These are phyloP conservation scores for Megaceryle alcyon DNA, from an alignment of 2,797 vertebrate genomes.

Conservation along the genomic window DNA sequence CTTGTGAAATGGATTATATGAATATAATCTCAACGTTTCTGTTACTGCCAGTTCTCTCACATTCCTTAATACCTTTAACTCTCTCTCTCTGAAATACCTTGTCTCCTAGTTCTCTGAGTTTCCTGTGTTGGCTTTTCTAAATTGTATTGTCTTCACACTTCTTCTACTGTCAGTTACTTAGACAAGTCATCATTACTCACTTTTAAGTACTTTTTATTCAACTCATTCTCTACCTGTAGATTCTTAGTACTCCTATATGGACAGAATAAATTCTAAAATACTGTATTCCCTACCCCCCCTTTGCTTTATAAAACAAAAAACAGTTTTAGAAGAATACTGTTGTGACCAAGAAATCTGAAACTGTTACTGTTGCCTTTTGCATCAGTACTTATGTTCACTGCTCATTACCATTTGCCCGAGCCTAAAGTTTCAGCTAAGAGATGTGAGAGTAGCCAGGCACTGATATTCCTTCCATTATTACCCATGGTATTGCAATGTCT, in stretches of 20 bases:
- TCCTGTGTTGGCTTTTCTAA: background rate
- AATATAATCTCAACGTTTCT: background rate
- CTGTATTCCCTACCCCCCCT: background rate
- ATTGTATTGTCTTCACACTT: background rate
- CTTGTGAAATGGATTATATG: background rate
- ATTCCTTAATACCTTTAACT: background rate
- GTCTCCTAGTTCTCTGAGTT: background rate
- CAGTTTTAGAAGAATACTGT: background rate
- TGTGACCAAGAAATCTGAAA: background rate
- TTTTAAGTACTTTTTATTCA: background rate
- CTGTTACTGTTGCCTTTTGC: background rate
- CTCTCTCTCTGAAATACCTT: background rate
- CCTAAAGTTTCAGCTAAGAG: background rate
- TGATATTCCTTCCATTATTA: background rate
- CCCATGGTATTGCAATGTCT: fast-evolving
- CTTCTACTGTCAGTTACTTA: background rate
- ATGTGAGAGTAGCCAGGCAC: background rate
- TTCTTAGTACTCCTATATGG: background rate
- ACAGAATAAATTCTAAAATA: background rate
- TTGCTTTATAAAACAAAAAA: background rate
- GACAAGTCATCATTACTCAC: background rate
- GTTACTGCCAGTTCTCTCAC: background rate
- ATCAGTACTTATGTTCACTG: background rate
- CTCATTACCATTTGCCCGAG: background rate
- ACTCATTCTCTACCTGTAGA: background rate